A percentile compares a stretch with the other conserved stretches of the same genome.
Evolutionary conservation across 2,797 vertebrate species (phyloP).

Genomic region (Uromys caudimaculatus): DNA sequence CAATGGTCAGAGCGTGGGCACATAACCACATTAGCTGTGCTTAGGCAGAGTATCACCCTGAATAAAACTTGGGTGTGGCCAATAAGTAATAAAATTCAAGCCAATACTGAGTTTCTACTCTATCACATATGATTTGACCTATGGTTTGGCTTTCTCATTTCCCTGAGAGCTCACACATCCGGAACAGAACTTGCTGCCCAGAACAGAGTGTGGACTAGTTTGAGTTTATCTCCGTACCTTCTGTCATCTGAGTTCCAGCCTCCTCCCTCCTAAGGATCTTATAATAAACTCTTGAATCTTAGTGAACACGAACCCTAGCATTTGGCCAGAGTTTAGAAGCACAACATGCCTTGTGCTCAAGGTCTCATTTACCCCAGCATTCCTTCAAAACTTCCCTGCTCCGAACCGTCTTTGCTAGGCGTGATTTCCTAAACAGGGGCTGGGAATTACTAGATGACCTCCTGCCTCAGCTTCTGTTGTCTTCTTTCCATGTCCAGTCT

Average conservation of each 20-base stretch:
- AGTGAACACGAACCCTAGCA: not conserved
- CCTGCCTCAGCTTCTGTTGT: not conserved
- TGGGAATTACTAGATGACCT: not conserved
- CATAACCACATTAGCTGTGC: not conserved
- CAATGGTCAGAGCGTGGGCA: not conserved
- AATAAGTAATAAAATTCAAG: not conserved
- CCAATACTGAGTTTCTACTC: not conserved
- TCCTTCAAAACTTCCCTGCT: not conserved
- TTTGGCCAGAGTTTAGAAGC: not conserved
- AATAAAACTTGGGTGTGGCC: conserved; percentile 6
- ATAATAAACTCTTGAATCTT: not conserved
- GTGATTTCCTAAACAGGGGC: not conserved
- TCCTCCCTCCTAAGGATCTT: not conserved
- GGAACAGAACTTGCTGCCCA: not conserved
- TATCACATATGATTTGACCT: not conserved
- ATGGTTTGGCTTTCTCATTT: conserved; percentile 6
- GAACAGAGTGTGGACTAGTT: not conserved
- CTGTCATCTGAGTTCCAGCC: not conserved
- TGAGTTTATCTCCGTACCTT: not conserved
- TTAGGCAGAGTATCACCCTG: not conserved
- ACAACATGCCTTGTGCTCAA: not conserved
- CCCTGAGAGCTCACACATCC: not conserved
- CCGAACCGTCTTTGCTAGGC: not conserved
- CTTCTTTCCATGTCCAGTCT: not conserved
- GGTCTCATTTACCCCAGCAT: not conserved